Evolutionary conservation across 2,113 vertebrate species (phyloP).

Genomic region (Sterrhoptilus dennistouni): DNA sequence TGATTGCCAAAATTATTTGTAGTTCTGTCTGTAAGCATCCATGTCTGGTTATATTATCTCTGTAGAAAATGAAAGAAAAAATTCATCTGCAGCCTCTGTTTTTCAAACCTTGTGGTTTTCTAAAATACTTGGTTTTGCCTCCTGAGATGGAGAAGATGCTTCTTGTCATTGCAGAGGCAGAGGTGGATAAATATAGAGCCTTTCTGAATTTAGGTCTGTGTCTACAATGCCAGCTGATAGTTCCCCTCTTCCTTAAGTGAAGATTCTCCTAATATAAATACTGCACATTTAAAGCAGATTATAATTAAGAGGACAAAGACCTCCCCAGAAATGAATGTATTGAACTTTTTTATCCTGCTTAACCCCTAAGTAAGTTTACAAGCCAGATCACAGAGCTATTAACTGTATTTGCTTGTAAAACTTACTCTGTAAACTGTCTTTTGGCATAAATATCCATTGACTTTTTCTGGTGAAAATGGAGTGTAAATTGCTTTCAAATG

Average conservation of each 20-base stretch:
- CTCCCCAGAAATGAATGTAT: neutral
- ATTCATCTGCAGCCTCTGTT: neutral
- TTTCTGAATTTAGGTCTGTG: neutral
- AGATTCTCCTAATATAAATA: neutral
- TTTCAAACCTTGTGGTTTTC: neutral
- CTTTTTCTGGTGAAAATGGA: neutral
- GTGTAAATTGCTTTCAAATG: neutral
- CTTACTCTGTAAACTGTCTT: neutral
- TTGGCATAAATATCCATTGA: neutral
- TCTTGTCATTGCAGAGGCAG: neutral
- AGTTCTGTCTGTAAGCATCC: neutral
- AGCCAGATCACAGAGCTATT: neutral
- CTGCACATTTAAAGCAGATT: neutral
- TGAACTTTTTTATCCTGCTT: neutral
- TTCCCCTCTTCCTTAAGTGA: neutral
- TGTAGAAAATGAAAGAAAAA: neutral
- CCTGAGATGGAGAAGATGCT: neutral
- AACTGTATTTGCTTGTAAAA: neutral
- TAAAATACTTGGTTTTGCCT: neutral
- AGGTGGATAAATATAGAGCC: neutral
- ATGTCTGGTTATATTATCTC: neutral
- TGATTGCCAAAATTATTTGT: neutral
- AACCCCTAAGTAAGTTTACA: neutral
- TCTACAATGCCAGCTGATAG: neutral
- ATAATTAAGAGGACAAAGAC: neutral